Evolutionary conservation across 1,140 invertebrate genomes (phyloP).

Genomic region (Drosophila quadrilineata): DNA sequence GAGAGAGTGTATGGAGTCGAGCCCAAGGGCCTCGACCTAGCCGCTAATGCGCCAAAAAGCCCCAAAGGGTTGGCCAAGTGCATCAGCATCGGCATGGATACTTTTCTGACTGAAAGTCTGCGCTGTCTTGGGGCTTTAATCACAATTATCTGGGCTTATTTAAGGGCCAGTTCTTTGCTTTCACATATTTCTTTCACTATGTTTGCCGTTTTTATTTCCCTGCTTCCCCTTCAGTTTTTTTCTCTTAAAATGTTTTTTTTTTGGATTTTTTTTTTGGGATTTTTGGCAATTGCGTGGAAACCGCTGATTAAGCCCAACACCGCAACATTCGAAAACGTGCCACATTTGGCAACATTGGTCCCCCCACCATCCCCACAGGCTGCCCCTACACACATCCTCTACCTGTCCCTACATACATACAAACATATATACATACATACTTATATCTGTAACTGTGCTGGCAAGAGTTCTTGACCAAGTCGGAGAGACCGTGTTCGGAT

Average conservation of each 20-base stretch:
- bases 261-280: constrained; percentile 30
- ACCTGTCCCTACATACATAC: too few relatives aligned
- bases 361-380: too few relatives aligned
- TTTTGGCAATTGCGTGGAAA: constrained; percentile 67
- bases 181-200: constrained; percentile 58
- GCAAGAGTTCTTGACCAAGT: neutral
- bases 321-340: constrained; percentile 67
- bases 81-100: neutral
- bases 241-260: neutral
- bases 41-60: constrained; percentile 72
- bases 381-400: too few relatives aligned
- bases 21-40: constrained; percentile 30
- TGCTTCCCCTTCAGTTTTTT: neutral
- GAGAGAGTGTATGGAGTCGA: constrained; percentile 38
- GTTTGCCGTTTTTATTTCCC: too few relatives aligned
- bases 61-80: constrained; percentile 50
- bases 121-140: constrained; percentile 23
- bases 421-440: too few relatives aligned
- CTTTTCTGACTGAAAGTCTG: neutral
- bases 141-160: constrained; percentile 63
- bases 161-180: constrained; percentile 70
- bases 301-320: constrained; percentile 73
- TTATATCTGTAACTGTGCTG: too few relatives aligned
- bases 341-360: constrained; percentile 64
- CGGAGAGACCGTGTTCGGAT: constrained; percentile 20